Conservation (phyloP, 2,888 invertebrate species). For the Macrosiphum euphorbiae region DNA sequence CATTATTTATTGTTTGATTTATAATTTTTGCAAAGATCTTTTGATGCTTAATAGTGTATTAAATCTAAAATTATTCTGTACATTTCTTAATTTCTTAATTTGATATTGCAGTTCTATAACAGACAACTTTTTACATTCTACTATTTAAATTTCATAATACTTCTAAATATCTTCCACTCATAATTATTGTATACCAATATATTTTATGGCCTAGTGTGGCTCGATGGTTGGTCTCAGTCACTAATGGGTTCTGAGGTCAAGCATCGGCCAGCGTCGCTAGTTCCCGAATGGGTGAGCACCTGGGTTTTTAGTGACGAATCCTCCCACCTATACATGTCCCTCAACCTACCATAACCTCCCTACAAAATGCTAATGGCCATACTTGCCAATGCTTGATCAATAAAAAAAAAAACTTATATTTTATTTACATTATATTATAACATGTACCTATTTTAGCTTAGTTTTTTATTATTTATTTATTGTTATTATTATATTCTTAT, state of each 20-base stretch:
- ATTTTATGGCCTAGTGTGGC: too few species aligned
- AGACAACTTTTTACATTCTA: neutral
- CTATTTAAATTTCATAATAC: neutral
- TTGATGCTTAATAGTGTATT: neutral
- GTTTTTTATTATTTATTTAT: neutral
- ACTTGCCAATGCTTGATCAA: too few species aligned
- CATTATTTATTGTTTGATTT: neutral
- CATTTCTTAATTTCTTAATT: neutral
- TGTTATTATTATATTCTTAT: neutral
- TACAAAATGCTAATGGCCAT: too few species aligned
- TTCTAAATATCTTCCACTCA: neutral
- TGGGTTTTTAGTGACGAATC: too few species aligned
- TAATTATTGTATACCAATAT: neutral
- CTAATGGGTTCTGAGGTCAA: too few species aligned
- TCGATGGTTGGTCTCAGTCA: too few species aligned
- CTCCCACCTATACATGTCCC: too few species aligned
- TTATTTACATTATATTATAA: neutral
- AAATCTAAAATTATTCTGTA: neutral
- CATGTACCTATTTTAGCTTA: neutral
- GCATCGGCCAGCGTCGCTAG: too few species aligned
- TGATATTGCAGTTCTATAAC: neutral
- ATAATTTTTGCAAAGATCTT: neutral
- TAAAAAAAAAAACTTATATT: too few species aligned
- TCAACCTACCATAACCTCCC: too few species aligned
- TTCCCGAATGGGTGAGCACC: too few species aligned